Conservation (phyloP, 2,113 vertebrate genomes). For the Mustelus asterias region DNA sequence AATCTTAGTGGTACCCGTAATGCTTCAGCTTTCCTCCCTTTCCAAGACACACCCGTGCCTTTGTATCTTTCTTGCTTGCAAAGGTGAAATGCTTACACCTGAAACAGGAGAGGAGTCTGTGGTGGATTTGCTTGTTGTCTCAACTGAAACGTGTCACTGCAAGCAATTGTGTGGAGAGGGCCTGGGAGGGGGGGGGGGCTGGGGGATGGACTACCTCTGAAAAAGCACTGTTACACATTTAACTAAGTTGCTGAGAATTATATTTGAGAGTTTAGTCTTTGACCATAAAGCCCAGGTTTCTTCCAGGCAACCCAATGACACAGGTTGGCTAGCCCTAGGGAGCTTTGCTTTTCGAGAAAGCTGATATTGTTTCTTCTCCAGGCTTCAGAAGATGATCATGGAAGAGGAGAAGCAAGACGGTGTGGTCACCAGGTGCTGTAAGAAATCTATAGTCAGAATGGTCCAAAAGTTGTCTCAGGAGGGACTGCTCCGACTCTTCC, state of each 20-base stretch:
- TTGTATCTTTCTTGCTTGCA: not conserved
- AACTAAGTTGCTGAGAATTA: not conserved
- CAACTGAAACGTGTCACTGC: not conserved
- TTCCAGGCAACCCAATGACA: not conserved
- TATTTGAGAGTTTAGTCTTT: not conserved
- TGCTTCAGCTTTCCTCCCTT: not conserved
- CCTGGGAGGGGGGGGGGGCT: no score
- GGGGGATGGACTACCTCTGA: no score
- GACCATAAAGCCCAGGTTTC: no score
- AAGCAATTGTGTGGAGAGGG: not conserved
- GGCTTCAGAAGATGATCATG: conserved; percentile 87
- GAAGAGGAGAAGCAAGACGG: conserved; percentile 84
- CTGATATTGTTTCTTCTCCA: conserved; percentile 43
- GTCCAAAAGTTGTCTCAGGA: conserved; percentile 71
- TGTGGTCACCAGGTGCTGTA: conserved; percentile 79
- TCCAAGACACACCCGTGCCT: not conserved
- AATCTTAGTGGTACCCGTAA: not conserved
- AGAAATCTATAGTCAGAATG: conserved; percentile 84
- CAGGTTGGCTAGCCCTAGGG: not conserved
- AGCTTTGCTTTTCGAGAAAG: not conserved
- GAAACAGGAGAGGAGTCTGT: not conserved
- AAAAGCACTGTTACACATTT: no score
- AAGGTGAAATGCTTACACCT: not conserved
- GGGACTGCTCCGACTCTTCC: conserved; percentile 73
- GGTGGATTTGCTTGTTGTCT: not conserved